phyloP scores from a whole-genome alignment of 1,140 invertebrate species.

The Scaptodrosophila lebanonensis region DNA sequence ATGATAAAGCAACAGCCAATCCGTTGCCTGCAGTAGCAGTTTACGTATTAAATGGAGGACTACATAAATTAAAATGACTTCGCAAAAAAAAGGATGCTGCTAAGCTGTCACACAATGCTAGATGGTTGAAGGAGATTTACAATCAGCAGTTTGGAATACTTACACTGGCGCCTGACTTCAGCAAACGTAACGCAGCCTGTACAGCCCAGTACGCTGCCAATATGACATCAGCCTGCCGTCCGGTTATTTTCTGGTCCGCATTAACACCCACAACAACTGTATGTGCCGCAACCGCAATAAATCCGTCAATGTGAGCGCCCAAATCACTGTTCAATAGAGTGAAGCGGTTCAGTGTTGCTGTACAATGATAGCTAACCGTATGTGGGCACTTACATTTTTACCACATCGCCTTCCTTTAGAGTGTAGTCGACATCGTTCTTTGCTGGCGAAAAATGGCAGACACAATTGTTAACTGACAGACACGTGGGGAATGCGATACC shows the following conservation, averaged over 20 bases:
- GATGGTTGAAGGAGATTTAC: conserved; percentile 38
- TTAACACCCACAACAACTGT: conserved; percentile 93
- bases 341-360: no score
- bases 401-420: conserved; percentile 95
- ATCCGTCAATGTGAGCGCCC: conserved; percentile 99
- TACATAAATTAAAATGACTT: neutral
- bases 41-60: neutral
- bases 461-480: conserved; percentile 99
- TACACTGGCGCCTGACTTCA: conserved; percentile 94
- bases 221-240: conserved; percentile 95
- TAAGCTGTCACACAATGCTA: conserved; percentile 61
- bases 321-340: conserved; percentile 88
- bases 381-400: conserved; percentile 98
- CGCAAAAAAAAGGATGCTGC: no score
- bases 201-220: conserved; percentile 96
- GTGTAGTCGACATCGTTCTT: conserved; percentile 93
- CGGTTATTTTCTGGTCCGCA: conserved; percentile 84
- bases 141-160: conserved; percentile 24
- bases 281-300: conserved; percentile 98
- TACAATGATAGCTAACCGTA: no score
- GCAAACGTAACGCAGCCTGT: conserved; percentile 93
- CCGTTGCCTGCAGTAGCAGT: conserved; percentile 34
- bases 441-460: conserved; percentile 98
- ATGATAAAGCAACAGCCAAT: conserved; percentile 38
- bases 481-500: conserved; percentile 99